phyloP scores from a whole-genome alignment of 2,888 invertebrate genomes.

The Laothoe populi region DNA sequence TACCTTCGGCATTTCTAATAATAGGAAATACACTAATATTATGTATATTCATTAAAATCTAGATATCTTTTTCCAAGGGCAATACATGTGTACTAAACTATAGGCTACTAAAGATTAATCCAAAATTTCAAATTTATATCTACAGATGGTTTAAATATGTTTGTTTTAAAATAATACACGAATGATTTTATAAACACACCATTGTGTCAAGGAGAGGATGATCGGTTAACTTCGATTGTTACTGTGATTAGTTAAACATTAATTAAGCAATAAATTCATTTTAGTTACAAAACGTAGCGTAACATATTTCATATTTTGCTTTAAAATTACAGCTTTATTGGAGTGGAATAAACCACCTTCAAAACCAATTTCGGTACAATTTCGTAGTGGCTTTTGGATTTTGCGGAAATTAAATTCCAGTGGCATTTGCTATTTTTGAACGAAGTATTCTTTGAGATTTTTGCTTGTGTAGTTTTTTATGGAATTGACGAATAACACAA shows the following conservation, averaged over 20 bases:
- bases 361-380: not conserved
- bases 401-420: not conserved
- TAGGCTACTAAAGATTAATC: not conserved
- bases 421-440: not conserved
- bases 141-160: not conserved
- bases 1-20: too few relatives aligned
- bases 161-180: not conserved
- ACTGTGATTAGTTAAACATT: not conserved
- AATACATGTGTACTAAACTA: not conserved
- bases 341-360: not conserved
- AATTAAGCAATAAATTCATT: not conserved
- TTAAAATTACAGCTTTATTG: not conserved
- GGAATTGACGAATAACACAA: too few relatives aligned
- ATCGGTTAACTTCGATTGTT: not conserved
- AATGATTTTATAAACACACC: slow-evolving; percentile 5
- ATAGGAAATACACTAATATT: too few relatives aligned
- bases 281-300: not conserved
- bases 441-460: not conserved
- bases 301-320: not conserved
- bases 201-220: not conserved
- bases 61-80: not conserved
- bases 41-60: not conserved
- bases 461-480: not conserved
- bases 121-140: not conserved
- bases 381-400: not conserved